Evolutionary conservation across 2,113 vertebrate genomes (phyloP).

Genomic region (Otus sunia): DNA sequence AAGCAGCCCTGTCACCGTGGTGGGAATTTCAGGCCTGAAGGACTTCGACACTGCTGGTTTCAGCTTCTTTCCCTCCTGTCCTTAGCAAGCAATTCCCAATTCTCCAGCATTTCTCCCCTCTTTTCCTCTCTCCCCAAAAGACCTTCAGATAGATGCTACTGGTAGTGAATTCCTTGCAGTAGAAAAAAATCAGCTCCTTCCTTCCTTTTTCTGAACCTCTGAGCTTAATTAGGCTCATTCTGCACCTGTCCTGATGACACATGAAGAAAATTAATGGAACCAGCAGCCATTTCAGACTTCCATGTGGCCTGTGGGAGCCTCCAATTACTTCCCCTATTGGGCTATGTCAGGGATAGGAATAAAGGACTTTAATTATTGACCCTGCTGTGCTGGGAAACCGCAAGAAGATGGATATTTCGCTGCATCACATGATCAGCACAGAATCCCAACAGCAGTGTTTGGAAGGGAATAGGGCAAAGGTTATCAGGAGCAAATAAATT

Average conservation of each 20-base stretch:
- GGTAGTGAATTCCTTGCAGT: not conserved
- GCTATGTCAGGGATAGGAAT: not conserved
- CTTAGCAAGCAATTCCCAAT: not conserved
- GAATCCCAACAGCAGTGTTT: not conserved
- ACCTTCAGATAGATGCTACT: not conserved
- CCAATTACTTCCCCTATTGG: not conserved
- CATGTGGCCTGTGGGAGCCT: not conserved
- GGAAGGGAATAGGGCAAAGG: not conserved
- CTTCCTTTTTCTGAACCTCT: not conserved
- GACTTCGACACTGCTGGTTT: not conserved
- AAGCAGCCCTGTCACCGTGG: not conserved
- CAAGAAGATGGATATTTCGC: not conserved
- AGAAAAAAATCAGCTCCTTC: not conserved
- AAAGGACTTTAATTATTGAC: constrained; percentile 55
- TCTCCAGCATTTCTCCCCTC: not conserved
- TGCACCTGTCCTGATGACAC: constrained; percentile 29
- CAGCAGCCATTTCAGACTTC: not conserved
- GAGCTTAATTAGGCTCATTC: constrained; percentile 43
- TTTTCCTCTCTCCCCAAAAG: not conserved
- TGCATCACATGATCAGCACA: not conserved
- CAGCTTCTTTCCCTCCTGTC: not conserved
- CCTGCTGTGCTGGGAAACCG: not conserved
- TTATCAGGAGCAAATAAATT: not conserved
- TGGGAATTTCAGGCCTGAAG: not conserved
- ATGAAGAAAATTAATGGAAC: constrained; percentile 12